Conservation (phyloP, 2,888 invertebrate genomes). For the Leistus spinibarbis region DNA sequence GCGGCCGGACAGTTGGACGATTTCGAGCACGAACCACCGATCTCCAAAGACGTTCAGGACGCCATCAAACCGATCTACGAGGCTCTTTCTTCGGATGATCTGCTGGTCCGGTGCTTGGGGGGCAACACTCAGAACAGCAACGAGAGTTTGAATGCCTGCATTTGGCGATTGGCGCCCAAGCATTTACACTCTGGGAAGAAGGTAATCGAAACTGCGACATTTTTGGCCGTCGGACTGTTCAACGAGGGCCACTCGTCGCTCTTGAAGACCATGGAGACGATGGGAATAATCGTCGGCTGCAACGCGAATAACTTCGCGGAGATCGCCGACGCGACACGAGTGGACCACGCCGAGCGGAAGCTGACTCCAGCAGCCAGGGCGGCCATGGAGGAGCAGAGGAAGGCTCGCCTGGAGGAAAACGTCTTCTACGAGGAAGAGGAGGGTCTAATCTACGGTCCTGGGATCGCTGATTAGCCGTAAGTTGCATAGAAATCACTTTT, state of each 20-base stretch:
- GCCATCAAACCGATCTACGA: too few relatives aligned
- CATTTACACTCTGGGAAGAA: conserved; percentile 36
- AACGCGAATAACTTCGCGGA: conserved; percentile 1
- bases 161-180: conserved; percentile 39
- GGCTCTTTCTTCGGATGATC: conserved; percentile 36
- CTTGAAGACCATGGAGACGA: conserved; percentile 17
- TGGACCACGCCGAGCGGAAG: conserved; percentile 2
- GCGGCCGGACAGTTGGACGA: background rate
- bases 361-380: background rate
- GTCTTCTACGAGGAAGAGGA: conserved; percentile 12
- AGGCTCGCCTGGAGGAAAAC: background rate
- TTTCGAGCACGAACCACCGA: background rate
- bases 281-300: conserved; percentile 10
- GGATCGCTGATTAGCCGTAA: background rate
- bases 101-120: conserved; percentile 39
- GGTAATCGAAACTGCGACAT: conserved; percentile 31
- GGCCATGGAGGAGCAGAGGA: conserved; percentile 7
- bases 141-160: conserved; percentile 31
- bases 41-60: conserved; percentile 29
- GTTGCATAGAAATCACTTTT: too few relatives aligned
- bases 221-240: conserved; percentile 27
- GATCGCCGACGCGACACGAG: conserved; percentile 7
- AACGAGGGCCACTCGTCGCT: conserved; percentile 31
- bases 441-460: background rate
- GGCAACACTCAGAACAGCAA: conserved; percentile 33